Base-by-base conservation (phyloP, 1,140 invertebrate genomes). In the Leptonema lineaticorne region DNA sequence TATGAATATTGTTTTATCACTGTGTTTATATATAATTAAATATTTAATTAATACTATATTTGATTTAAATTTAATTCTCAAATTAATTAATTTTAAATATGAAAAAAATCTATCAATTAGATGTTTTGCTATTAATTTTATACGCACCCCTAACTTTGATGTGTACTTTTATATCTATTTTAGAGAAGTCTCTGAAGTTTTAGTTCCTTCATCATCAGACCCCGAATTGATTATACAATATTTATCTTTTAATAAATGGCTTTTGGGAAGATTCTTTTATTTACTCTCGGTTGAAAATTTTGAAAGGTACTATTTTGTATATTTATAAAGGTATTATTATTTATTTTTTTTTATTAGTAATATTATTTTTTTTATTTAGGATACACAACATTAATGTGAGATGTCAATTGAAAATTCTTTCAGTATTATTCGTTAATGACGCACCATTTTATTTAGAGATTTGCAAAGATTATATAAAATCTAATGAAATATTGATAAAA, bases 221-320 rank as follows among this genome's bases (percentile, higher is more conserved):
- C 59, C 75, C 75, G 78, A 78, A 67, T 78, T 79, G 60, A 78
- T 82, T 67, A 74, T 75, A 22, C 81, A 83, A 68, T 85, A 85
- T 72, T 77, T 76, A 72, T 77, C 81, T 0, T 86, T 86, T 69
- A 84, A 84, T 70, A 82, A 80, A 41, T 86, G 85, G 85, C 74
- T 85, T 14, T 68, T 85, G 18, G 84, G 84, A 18, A 78, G 82
- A 72, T 76, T 85, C 68, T 84, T 85, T 74, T 85, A 85, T 78
- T 75, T 85, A 2, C 80, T 83, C 73, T 83, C 81, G 30, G 78
- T 80, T 8, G 78, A 83, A 41, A 78, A 83, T 68, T 73, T 84
- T 16, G 72, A 76, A 20, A 78, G 76, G 83, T 62, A 53, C 20
- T 3, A 50, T 9, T 33, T 33, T 6, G 11, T 8, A 9, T n/a